Conservation (phyloP, 2,888 invertebrate species). For the Pyrrhosoma nymphula region DNA sequence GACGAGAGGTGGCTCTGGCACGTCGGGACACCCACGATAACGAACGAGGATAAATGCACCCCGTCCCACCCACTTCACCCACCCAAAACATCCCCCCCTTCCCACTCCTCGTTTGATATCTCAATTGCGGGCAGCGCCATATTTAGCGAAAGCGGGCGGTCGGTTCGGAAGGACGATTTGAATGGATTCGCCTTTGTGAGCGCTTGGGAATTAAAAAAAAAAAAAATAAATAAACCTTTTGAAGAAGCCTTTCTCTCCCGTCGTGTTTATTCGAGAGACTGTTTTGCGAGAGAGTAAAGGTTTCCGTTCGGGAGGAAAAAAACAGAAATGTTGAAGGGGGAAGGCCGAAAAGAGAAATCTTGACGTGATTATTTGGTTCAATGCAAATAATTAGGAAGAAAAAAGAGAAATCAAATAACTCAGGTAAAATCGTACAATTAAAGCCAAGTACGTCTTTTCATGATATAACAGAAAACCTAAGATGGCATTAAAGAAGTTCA, state of each 20-base stretch:
- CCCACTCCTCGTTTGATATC: neutral
- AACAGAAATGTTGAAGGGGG: neutral
- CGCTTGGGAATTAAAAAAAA: too few relatives aligned
- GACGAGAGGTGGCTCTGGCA: neutral
- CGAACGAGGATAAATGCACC: neutral
- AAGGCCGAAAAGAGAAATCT: neutral
- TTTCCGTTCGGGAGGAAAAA: neutral
- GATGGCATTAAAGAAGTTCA: too few relatives aligned
- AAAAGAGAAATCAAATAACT: neutral
- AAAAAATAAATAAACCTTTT: neutral
- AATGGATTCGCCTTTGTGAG: constrained; percentile 23
- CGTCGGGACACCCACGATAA: neutral
- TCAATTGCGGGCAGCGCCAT: constrained; percentile 31
- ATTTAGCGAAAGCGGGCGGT: neutral
- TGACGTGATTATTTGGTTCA: neutral
- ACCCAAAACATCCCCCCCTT: neutral
- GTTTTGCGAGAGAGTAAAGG: neutral
- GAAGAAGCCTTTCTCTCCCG: neutral
- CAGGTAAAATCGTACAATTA: neutral
- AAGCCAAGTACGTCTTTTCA: too few relatives aligned
- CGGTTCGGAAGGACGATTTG: neutral
- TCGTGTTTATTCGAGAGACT: neutral
- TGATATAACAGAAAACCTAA: too few relatives aligned
- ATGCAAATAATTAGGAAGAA: neutral
- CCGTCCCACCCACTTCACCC: neutral